phyloP scores from a whole-genome alignment of 1,140 invertebrate genomes.

The Nixonia krombeini region DNA sequence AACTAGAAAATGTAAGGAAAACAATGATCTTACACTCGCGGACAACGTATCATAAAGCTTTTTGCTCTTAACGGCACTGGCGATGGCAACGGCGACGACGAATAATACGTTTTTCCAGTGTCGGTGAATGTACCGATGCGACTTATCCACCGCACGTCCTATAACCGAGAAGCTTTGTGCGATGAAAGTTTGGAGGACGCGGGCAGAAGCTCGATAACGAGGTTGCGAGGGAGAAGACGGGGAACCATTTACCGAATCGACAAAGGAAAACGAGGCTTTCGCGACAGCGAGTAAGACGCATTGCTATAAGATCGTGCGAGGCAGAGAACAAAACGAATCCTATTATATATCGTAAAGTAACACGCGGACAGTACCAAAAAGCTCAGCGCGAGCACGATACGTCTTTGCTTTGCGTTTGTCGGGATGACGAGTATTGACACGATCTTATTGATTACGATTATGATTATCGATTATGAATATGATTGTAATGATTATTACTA shows the following conservation, averaged over 20 bases:
- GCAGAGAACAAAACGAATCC: conserved; percentile 18
- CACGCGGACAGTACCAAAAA: conserved; percentile 27
- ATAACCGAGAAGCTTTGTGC: conserved; percentile 28
- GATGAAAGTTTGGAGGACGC: background rate
- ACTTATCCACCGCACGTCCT: conserved; percentile 28
- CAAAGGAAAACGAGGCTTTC: background rate
- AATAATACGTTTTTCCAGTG: conserved; percentile 38
- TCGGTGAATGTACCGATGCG: conserved; percentile 45
- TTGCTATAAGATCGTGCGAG: conserved; percentile 33
- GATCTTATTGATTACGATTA: conserved; percentile 49
- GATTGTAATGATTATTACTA: conserved; percentile 55
- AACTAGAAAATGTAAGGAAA: too few relatives aligned
- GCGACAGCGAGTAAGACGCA: conserved; percentile 1
- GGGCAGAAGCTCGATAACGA: too few relatives aligned
- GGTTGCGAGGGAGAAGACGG: too few relatives aligned
- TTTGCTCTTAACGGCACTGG: too few relatives aligned
- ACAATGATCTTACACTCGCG: too few relatives aligned
- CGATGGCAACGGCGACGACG: conserved; percentile 19
- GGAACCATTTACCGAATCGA: conserved; percentile 7
- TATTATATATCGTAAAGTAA: conserved; percentile 42
- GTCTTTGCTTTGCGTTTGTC: conserved; percentile 32
- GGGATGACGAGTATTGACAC: conserved; percentile 38
- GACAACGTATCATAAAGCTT: too few relatives aligned
- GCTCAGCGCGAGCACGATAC: background rate
- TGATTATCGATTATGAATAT: conserved; percentile 58